A percentile compares a stretch with the other conserved stretches of the same genome.
Evolutionary conservation across 2,113 vertebrate genomes (phyloP).

Genomic region (Macquaria australasica): DNA sequence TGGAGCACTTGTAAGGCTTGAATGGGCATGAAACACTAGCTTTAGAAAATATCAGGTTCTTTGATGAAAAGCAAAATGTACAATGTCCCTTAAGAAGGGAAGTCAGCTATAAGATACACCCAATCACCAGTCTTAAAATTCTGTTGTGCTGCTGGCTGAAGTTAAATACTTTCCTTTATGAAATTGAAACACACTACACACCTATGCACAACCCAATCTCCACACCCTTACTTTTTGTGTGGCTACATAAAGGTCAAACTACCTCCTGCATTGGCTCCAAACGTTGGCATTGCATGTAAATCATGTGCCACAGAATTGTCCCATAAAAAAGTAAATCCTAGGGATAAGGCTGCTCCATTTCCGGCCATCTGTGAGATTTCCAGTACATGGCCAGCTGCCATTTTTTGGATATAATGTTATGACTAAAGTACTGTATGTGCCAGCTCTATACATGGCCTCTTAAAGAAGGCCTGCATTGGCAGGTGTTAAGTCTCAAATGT

Average conservation of each 20-base stretch:
- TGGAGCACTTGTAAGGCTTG: neutral
- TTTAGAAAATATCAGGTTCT: neutral
- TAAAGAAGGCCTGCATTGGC: slow-evolving; percentile 29
- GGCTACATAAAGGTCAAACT: neutral
- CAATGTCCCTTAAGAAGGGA: no score
- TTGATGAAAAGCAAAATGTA: neutral
- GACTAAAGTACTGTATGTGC: slow-evolving; percentile 24
- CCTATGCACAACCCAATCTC: neutral
- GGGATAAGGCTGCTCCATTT: neutral
- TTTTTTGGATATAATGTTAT: slow-evolving; percentile 18
- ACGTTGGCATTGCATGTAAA: neutral
- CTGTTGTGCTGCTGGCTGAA: neutral
- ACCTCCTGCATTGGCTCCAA: neutral
- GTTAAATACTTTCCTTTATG: neutral
- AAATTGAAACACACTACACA: neutral
- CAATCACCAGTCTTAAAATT: neutral
- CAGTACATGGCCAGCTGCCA: slow-evolving; percentile 13
- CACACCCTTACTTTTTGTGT: neutral
- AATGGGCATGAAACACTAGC: neutral
- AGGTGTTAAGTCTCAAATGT: slow-evolving; percentile 67
- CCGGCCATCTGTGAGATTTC: slow-evolving; percentile 18
- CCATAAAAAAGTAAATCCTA: neutral
- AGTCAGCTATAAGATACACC: neutral
- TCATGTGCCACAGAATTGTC: neutral
- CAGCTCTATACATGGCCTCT: slow-evolving; percentile 10